These are phyloP conservation scores for Fistularia commersonii DNA, from an alignment of 2,797 vertebrate genomes.

Conservation along the genomic window DNA sequence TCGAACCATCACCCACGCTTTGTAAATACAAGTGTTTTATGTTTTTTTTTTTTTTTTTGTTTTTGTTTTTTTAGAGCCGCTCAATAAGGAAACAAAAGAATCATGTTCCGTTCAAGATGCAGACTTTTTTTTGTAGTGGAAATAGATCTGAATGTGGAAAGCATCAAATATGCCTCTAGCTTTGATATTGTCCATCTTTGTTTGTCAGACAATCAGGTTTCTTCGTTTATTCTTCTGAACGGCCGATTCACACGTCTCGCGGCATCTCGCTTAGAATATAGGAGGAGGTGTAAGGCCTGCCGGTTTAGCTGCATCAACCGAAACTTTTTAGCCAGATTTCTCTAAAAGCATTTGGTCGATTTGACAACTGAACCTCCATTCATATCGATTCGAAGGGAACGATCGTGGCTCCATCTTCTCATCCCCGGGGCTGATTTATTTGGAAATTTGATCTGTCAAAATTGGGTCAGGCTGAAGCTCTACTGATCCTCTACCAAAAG, in stretches of 20 bases:
- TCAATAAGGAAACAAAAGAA: too few relatives aligned
- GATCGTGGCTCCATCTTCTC: slow-evolving; percentile 15
- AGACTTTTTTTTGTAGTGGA: slow-evolving; percentile 1
- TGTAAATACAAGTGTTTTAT: neutral
- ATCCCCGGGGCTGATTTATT: slow-evolving; percentile 41
- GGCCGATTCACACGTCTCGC: too few relatives aligned
- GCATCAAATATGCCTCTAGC: neutral
- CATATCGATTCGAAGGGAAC: slow-evolving; percentile 1
- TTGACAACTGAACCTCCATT: neutral
- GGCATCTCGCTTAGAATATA: too few relatives aligned
- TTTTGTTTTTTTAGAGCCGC: slow-evolving; percentile 3
- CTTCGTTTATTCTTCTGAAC: slow-evolving; percentile 1
- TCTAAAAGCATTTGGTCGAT: neutral
- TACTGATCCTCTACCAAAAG: slow-evolving; percentile 34
- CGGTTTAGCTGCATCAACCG: neutral
- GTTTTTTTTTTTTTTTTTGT: neutral
- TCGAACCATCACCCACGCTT: too few relatives aligned
- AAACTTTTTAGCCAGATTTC: neutral
- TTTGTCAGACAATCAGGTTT: slow-evolving; percentile 49
- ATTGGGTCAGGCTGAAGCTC: slow-evolving; percentile 7
- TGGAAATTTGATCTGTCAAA: neutral
- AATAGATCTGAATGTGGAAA: neutral
- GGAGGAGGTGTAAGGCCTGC: too few relatives aligned
- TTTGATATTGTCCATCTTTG: slow-evolving; percentile 13
- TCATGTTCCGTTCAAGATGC: neutral